phyloP scores from a whole-genome alignment of 2,888 invertebrate genomes.

The Platypus cylindrus region DNA sequence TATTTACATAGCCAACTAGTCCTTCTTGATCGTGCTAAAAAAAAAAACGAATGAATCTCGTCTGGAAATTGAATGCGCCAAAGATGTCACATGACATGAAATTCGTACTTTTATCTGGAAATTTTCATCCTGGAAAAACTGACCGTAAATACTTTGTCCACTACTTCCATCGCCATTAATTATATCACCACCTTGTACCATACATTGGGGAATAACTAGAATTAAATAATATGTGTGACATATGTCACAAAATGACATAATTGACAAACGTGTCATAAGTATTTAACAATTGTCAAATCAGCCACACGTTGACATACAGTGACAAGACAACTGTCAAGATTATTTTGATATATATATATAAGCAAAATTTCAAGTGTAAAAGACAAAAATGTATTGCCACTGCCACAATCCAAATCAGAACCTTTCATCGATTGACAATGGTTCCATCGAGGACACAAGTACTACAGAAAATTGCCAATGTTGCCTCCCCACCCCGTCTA shows the following conservation, averaged over 20 bases:
- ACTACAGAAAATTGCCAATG: slow-evolving; percentile 1
- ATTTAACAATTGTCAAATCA: no score
- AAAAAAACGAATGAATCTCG: not conserved
- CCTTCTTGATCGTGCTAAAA: slow-evolving; percentile 48
- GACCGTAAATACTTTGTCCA: slow-evolving; percentile 91
- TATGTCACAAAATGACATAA: not conserved
- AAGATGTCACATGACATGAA: not conserved
- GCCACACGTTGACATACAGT: no score
- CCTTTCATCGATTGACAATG: no score
- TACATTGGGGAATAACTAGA: slow-evolving; percentile 72
- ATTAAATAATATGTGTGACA: slow-evolving; percentile 13
- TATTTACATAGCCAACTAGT: slow-evolving; percentile 68
- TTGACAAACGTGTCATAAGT: no score
- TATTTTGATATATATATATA: no score
- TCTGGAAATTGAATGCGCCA: not conserved
- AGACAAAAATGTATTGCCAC: no score
- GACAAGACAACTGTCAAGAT: no score
- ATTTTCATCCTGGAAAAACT: slow-evolving; percentile 77
- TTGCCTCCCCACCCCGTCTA: slow-evolving; percentile 2
- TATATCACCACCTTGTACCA: slow-evolving; percentile 78
- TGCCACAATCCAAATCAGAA: not conserved
- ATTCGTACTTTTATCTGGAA: slow-evolving; percentile 14
- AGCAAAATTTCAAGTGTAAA: no score
- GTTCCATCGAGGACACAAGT: no score
- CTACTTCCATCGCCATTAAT: slow-evolving; percentile 70